Conservation (phyloP, 2,888 invertebrate genomes). For the Diloba caeruleocephala region DNA sequence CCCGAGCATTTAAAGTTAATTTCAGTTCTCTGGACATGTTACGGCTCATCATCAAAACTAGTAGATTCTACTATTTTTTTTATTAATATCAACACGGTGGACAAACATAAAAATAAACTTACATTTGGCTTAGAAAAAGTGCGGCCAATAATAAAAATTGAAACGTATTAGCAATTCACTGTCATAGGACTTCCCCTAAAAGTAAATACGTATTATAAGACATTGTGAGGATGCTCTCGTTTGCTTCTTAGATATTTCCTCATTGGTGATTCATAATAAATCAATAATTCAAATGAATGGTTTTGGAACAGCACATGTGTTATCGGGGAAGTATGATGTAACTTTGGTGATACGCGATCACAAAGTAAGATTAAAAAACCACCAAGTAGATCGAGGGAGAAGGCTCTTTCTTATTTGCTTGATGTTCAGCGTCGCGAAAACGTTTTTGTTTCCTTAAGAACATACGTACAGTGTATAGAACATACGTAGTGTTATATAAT, state of each 20-base stretch:
- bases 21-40: background rate
- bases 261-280: constrained; percentile 38
- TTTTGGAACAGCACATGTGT: constrained; percentile 41
- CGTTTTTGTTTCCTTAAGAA: constrained; percentile 37
- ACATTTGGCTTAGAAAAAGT: constrained; percentile 26
- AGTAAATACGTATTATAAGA: constrained; percentile 33
- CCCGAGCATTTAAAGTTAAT: no score
- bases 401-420: constrained; percentile 50
- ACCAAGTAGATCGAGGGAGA: constrained; percentile 36
- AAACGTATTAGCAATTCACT: constrained; percentile 23
- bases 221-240: constrained; percentile 31
- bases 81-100: constrained; percentile 11
- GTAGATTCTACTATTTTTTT: background rate
- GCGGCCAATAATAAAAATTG: constrained; percentile 35
- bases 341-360: constrained; percentile 50
- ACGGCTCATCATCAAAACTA: background rate
- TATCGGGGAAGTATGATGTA: constrained; percentile 37
- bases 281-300: constrained; percentile 55
- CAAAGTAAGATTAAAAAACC: constrained; percentile 64
- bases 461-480: constrained; percentile 9
- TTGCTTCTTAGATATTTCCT: constrained; percentile 32
- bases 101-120: constrained; percentile 20
- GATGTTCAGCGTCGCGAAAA: constrained; percentile 39
- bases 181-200: constrained; percentile 4
- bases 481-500: background rate